Evolutionary conservation across 2,888 invertebrate genomes (phyloP).

Genomic region (Andricus quercusramuli): DNA sequence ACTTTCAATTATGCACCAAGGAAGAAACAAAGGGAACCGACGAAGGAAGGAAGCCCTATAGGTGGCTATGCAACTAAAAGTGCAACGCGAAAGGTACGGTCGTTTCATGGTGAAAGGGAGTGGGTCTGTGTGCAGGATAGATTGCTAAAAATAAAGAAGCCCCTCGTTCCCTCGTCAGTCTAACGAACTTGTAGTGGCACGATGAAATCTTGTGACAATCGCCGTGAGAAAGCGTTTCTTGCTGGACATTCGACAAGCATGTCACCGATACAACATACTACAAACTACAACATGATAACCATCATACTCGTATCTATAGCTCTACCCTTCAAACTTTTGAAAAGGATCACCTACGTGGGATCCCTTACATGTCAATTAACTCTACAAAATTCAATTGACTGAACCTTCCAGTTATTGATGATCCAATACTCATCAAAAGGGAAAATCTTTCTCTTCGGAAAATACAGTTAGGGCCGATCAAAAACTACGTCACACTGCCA

Average conservation of each 20-base stretch:
- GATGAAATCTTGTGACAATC: conserved; percentile 30
- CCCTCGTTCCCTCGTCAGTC: conserved; percentile 36
- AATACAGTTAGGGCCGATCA: not conserved
- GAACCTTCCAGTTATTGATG: conserved; percentile 19
- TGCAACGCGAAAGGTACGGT: conserved; percentile 19
- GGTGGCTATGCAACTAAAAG: conserved; percentile 19
- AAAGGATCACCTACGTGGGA: not conserved
- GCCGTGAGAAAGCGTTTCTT: conserved; percentile 23
- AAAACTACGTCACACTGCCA: too few species aligned
- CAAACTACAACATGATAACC: conserved; percentile 6
- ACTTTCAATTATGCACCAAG: conserved; percentile 32
- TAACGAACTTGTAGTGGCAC: conserved; percentile 22
- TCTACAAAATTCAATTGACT: not conserved
- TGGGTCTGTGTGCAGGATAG: conserved; percentile 12
- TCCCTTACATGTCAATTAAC: conserved; percentile 12
- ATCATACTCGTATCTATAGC: not conserved
- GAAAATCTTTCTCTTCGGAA: not conserved
- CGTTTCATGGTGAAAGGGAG: conserved; percentile 34
- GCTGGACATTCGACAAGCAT: not conserved
- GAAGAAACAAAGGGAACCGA: conserved; percentile 35
- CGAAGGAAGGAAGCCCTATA: conserved; percentile 35
- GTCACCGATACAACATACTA: conserved; percentile 9
- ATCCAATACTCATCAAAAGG: not conserved
- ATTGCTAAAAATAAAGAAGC: conserved; percentile 41
- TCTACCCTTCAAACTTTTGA: not conserved